These are phyloP conservation scores for Erebia ligea DNA, from an alignment of 2,888 invertebrate species.

Conservation along the genomic window DNA sequence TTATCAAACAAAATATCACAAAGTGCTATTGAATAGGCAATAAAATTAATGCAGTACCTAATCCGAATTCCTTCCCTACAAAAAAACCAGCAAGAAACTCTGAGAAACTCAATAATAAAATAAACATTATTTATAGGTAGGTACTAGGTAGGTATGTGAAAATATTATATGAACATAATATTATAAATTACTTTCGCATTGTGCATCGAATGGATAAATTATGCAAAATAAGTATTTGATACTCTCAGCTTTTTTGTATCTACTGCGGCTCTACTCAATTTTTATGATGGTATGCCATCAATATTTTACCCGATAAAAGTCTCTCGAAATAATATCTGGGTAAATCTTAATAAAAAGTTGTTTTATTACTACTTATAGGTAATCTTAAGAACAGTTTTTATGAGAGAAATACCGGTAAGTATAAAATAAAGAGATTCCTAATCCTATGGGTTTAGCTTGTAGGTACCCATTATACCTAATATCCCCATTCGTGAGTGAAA, in stretches of 20 bases:
- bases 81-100: too few species aligned
- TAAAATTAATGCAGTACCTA: too few species aligned
- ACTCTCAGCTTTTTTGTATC: not conserved
- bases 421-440: too few species aligned
- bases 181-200: not conserved
- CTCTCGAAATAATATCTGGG: not conserved
- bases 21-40: too few species aligned
- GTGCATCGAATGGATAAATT: not conserved
- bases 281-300: conserved; percentile 7
- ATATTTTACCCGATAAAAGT: not conserved
- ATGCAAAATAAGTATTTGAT: conserved; percentile 3
- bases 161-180: not conserved
- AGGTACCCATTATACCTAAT: too few species aligned
- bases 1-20: too few species aligned
- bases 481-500: too few species aligned
- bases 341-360: not conserved
- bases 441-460: too few species aligned
- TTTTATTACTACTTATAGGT: not conserved
- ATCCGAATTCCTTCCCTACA: too few species aligned
- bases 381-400: not conserved
- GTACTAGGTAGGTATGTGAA: not conserved
- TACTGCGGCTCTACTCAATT: not conserved
- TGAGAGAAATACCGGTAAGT: too few species aligned
- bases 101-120: too few species aligned
- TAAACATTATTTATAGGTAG: too few species aligned